Conservation (phyloP, 2,888 invertebrate genomes). For the Hypolimnas misippus region DNA sequence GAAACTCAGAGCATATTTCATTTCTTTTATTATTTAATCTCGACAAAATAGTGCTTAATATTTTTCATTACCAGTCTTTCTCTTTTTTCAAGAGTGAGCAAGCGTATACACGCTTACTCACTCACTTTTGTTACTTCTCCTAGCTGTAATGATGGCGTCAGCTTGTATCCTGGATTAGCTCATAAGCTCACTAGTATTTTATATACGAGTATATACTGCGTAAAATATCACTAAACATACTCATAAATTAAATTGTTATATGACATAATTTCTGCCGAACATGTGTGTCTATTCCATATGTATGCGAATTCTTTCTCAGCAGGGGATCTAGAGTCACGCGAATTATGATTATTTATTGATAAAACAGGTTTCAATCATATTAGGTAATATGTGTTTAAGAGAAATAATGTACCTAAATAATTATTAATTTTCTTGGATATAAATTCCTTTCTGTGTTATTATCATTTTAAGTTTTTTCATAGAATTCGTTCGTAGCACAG, state of each 20-base stretch:
- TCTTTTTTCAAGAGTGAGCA: too few relatives aligned
- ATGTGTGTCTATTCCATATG: conserved; percentile 6
- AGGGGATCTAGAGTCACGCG: conserved; percentile 5
- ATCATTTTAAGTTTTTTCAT: not conserved
- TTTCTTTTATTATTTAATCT: too few relatives aligned
- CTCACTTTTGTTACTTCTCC: not conserved
- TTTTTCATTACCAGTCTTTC: not conserved
- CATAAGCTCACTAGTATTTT: not conserved
- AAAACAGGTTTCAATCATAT: conserved; percentile 4
- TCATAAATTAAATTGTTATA: not conserved
- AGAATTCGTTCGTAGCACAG: not conserved
- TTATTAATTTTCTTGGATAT: not conserved
- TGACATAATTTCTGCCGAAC: not conserved
- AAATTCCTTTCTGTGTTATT: not conserved
- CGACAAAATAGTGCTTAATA: too few relatives aligned
- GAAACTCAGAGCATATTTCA: not conserved
- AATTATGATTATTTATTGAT: not conserved
- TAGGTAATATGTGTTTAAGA: conserved; percentile 27
- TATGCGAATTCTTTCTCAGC: conserved; percentile 11
- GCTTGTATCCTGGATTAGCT: not conserved
- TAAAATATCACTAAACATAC: too few relatives aligned
- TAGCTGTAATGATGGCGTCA: not conserved
- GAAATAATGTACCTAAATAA: conserved; percentile 22
- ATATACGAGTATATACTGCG: not conserved
- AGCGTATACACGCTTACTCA: too few relatives aligned